Evolutionary conservation across 2,113 vertebrate genomes (phyloP).

Genomic region (Procavia capensis): DNA sequence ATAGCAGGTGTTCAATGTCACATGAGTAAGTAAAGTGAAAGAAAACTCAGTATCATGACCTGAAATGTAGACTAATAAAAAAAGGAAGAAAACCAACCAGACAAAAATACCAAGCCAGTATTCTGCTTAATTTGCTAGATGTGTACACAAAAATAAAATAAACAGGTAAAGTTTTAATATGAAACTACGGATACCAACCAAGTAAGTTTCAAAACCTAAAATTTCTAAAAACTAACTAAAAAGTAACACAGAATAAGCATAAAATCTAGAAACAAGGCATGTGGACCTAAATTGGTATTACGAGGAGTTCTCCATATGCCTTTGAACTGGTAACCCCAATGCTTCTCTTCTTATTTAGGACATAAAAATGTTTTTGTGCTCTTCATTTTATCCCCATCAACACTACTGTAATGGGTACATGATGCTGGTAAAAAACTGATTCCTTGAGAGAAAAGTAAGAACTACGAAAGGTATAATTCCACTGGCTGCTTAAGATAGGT

Average conservation of each 20-base stretch:
- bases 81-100: not conserved
- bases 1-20: not conserved
- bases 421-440: not conserved
- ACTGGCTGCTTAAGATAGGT: not conserved
- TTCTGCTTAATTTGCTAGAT: not conserved
- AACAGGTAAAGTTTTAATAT: not conserved
- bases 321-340: not conserved
- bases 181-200: not conserved
- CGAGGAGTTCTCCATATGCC: not conserved
- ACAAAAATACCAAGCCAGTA: no score
- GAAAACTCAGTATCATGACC: slow-evolving; percentile 14
- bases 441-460: not conserved
- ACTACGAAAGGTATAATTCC: not conserved
- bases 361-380: slow-evolving; percentile 18
- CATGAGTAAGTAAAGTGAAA: not conserved
- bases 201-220: slow-evolving; percentile 24
- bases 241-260: not conserved
- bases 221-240: slow-evolving; percentile 31
- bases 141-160: not conserved
- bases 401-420: not conserved
- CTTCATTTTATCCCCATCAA: slow-evolving; percentile 9
- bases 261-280: slow-evolving; percentile 15
- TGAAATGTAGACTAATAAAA: not conserved
- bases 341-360: slow-evolving; percentile 25
- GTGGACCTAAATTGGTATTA: not conserved